Evolutionary conservation across 2,797 vertebrate species (phyloP), one percentile per base, ranked within the genome.

Genomic region (Phoeniculus purpureus): DNA sequence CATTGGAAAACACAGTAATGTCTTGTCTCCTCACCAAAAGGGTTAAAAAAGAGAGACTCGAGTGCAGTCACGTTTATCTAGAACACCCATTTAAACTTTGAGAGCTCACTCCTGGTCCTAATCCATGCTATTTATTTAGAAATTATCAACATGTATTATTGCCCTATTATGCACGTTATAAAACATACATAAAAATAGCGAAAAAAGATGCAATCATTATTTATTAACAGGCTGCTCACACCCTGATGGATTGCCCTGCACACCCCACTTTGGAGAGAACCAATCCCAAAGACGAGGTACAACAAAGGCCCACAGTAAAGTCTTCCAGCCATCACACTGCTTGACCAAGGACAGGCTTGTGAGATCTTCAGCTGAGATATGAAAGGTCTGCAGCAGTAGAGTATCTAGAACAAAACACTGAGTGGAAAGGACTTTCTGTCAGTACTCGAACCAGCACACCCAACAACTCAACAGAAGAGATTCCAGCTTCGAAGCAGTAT

Each of bases 101-200:
- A 29, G 21, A 65, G 27, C 9, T 37, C 2, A 6, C 1, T 1
- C 9, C 10, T 15, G 26, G 21, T 4, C 7, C 9, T 15, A 29
- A 29, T 2, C 37, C 0, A 23, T 2, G 1, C 4, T 19, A 40
- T 31, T 66, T 48, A 81, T 43, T 81, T n/a, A 60, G 15, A 65
- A 85, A 74, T n/a, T 34, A 59, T 7, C 48, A 20, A 34, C 9
- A 18, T 2, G 9, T 47, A 51, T 7, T 17, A 43, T 14, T 67
- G 12, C 6, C 47, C 32, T n/a, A 64, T 13, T 62, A 81, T 12
- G 40, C 25, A 21, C 14, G 32, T 47, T 60, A 64, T 29, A 68
- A 77, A 82, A 83, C 17, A 60, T 4, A 67, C 4, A 50, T 3
- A 12, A 61, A 73, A 81, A 14, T 0, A 76, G 21, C 26, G 62